These are phyloP conservation scores for Acrocephalus scirpaceus DNA, from an alignment of 2,797 vertebrate species.

Conservation along the genomic window DNA sequence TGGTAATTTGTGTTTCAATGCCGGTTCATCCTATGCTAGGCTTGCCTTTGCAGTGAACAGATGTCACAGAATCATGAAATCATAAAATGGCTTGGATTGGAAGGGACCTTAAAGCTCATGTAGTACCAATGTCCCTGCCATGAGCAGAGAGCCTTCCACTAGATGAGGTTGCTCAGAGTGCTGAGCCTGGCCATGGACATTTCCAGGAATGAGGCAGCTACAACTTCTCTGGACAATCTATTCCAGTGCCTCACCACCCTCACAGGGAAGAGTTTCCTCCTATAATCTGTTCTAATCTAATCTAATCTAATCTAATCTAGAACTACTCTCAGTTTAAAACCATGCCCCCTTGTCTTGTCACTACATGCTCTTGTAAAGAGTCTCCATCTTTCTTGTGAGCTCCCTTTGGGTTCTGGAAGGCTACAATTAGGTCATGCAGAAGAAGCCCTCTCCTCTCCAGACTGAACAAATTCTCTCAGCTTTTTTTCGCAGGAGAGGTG, in stretches of 20 bases:
- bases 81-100: not conserved
- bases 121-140: rapidly evolving
- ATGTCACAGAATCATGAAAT: not conserved
- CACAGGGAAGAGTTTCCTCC: not conserved
- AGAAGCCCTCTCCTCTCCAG: not conserved
- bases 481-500: not conserved
- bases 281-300: too few relatives aligned
- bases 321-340: not conserved
- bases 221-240: not conserved
- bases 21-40: not conserved
- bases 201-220: not conserved
- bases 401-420: not conserved
- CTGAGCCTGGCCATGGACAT: not conserved
- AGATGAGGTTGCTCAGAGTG: not conserved
- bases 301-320: not conserved
- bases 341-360: not conserved
- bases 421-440: not conserved
- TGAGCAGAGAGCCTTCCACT: not conserved
- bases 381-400: not conserved
- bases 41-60: not conserved
- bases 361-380: not conserved
- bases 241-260: not conserved
- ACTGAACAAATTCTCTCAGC: not conserved
- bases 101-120: not conserved
- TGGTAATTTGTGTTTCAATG: not conserved